Evolutionary conservation across 2,888 invertebrate species (phyloP).

Genomic region (Watsonalla binaria): DNA sequence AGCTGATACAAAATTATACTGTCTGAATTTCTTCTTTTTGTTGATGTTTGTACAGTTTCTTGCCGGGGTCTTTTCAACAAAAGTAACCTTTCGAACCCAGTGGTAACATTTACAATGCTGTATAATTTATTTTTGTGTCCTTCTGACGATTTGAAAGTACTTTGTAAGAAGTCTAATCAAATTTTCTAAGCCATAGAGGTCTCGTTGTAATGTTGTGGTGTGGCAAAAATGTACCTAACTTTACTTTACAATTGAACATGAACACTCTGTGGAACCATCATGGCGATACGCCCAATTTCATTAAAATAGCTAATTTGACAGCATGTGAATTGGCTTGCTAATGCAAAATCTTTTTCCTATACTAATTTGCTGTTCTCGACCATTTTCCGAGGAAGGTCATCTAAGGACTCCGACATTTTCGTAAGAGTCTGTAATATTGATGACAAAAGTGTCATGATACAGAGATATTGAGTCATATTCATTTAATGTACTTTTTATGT

Average conservation of each 20-base stretch:
- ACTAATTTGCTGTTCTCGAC: conserved; percentile 69
- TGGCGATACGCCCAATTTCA: conserved; percentile 40
- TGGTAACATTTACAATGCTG: no score
- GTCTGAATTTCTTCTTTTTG: no score
- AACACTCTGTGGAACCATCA: conserved; percentile 29
- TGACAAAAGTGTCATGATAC: neutral
- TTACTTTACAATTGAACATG: neutral
- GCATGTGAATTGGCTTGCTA: conserved; percentile 57
- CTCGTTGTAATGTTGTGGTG: neutral
- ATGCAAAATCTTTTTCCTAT: conserved; percentile 46
- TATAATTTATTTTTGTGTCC: no score
- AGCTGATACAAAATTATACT: no score
- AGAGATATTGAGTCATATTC: no score
- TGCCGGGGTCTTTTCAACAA: no score
- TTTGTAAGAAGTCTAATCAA: no score
- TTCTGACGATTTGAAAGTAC: no score
- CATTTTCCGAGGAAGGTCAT: conserved; percentile 49
- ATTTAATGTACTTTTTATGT: no score
- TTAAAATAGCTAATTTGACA: conserved; percentile 62
- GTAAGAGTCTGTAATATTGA: neutral
- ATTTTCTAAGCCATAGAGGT: no score
- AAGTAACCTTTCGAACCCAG: no score
- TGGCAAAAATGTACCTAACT: conserved; percentile 4
- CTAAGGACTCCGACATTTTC: conserved; percentile 6
- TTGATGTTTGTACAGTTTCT: no score